Percentiles rank a stretch among this genome's conserved stretches.
phyloP scores from a whole-genome alignment of 1,140 invertebrate genomes.

The Rhyzopertha dominica region DNA sequence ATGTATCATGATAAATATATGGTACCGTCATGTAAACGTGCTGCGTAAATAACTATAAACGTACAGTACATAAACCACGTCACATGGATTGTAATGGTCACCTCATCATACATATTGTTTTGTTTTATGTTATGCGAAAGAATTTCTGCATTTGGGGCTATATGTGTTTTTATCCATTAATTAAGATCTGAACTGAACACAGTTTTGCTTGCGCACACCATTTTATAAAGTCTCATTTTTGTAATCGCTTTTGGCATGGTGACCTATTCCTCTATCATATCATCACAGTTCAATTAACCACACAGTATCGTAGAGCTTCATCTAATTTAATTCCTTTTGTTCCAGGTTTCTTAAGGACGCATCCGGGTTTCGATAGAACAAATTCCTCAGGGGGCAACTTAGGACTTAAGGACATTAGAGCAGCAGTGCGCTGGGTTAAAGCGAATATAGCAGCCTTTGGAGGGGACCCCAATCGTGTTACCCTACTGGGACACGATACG shows the following conservation, averaged over 20 bases:
- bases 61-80: no score
- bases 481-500: slow-evolving; percentile 80
- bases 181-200: no score
- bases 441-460: slow-evolving; percentile 75
- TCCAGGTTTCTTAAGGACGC: slow-evolving; percentile 66
- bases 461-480: slow-evolving; percentile 73
- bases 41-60: no score
- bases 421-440: slow-evolving; percentile 69
- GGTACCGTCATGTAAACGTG: no score
- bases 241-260: not conserved
- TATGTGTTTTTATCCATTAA: no score
- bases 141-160: no score
- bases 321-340: slow-evolving; percentile 21
- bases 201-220: no score
- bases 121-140: no score
- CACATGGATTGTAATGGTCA: no score
- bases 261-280: not conserved
- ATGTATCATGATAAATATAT: no score
- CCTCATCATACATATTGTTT: no score
- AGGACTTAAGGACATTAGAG: slow-evolving; percentile 68
- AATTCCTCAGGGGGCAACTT: slow-evolving; percentile 56
- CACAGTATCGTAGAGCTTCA: not conserved
- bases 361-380: slow-evolving; percentile 50
- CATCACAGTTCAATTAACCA: not conserved
- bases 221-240: no score